Evolutionary conservation across 2,888 invertebrate genomes (phyloP).

Genomic region (Rotaria magnacalcarata): DNA sequence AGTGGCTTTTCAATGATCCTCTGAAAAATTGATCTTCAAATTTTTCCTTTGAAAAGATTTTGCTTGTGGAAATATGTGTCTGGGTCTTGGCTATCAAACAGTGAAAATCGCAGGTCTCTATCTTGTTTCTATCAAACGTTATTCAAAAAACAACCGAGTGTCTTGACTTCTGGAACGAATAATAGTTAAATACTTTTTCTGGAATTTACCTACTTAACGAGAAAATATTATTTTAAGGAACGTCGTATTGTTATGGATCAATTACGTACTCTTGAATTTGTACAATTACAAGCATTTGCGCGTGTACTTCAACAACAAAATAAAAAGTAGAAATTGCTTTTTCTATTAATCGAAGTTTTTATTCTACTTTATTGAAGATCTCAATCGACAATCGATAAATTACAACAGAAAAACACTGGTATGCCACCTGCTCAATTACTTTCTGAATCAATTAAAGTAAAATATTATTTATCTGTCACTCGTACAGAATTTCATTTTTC

Average conservation of each 20-base stretch:
- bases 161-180: too few species aligned
- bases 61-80: too few species aligned
- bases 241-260: slow-evolving; percentile 33
- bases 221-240: not conserved
- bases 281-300: slow-evolving; percentile 28
- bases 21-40: too few species aligned
- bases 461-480: not conserved
- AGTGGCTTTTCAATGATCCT: too few species aligned
- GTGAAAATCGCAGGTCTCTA: too few species aligned
- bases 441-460: slow-evolving; percentile 18
- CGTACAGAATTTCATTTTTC: not conserved
- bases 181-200: too few species aligned
- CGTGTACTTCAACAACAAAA: slow-evolving; percentile 21
- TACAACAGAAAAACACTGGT: not conserved
- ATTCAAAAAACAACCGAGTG: too few species aligned
- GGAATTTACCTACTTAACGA: too few species aligned
- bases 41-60: too few species aligned
- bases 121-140: too few species aligned
- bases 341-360: not conserved
- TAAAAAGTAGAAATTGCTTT: not conserved
- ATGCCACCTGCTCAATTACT: not conserved
- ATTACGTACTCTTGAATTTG: slow-evolving; percentile 20
- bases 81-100: too few species aligned
- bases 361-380: not conserved
- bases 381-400: slow-evolving; percentile 6